These are phyloP conservation scores for Oreotragus oreotragus DNA, from an alignment of 2,113 vertebrate genomes.

Conservation along the genomic window DNA sequence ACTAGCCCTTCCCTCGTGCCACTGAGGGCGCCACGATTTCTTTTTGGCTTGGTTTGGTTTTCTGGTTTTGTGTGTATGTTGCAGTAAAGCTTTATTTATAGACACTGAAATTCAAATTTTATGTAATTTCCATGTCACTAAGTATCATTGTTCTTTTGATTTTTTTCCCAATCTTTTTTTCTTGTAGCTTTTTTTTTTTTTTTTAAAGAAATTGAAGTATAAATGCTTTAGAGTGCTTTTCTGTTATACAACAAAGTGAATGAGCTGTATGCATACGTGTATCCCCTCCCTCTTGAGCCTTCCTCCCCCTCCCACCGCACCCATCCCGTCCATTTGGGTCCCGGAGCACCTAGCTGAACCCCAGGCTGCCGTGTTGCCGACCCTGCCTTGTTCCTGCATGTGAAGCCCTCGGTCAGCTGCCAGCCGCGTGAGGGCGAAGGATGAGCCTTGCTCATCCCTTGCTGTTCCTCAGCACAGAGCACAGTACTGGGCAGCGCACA, in stretches of 20 bases:
- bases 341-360: neutral
- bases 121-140: neutral
- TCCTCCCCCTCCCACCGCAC: neutral
- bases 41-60: neutral
- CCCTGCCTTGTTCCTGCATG: neutral
- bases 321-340: neutral
- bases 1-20: neutral
- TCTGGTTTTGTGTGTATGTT: neutral
- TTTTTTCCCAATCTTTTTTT: neutral
- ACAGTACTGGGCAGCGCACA: too few relatives aligned
- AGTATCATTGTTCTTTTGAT: neutral
- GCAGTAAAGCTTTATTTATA: neutral
- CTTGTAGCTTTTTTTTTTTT: neutral
- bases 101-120: neutral
- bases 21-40: neutral
- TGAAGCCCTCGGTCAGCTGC: neutral
- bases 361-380: accelerated
- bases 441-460: neutral
- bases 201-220: neutral
- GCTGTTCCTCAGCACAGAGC: neutral
- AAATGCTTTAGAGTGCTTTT: neutral
- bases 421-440: neutral
- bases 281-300: neutral
- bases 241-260: neutral
- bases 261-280: neutral